Conservation (phyloP, 1,140 invertebrate genomes). For the Calycopis cecrops region DNA sequence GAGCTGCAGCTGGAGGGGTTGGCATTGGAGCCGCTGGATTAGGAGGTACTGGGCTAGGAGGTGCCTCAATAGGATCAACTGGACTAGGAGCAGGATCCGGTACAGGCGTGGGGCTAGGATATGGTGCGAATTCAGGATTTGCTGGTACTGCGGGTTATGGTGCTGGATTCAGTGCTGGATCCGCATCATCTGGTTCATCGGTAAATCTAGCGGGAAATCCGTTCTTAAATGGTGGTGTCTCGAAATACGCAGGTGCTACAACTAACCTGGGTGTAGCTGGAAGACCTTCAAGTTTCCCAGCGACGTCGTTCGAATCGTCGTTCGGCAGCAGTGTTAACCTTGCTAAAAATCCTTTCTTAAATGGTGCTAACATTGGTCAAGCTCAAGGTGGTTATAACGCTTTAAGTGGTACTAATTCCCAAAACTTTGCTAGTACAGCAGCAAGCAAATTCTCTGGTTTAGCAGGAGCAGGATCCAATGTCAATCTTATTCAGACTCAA, state of each 20-base stretch:
- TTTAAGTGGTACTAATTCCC: slow-evolving; percentile 16
- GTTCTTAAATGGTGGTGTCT: slow-evolving; percentile 60
- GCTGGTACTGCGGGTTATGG: slow-evolving; percentile 14
- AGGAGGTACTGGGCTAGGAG: background rate
- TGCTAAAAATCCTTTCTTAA: slow-evolving; percentile 41
- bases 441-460: slow-evolving; percentile 43
- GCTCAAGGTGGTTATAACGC: slow-evolving; percentile 14
- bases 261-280: slow-evolving; percentile 15
- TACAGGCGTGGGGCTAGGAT: background rate
- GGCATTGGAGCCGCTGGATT: background rate
- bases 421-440: slow-evolving; percentile 24
- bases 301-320: slow-evolving; percentile 45
- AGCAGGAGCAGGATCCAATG: slow-evolving; percentile 41
- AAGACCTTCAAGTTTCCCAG: slow-evolving; percentile 33
- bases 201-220: slow-evolving; percentile 53
- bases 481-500: slow-evolving; percentile 56
- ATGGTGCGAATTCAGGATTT: background rate
- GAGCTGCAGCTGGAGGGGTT: background rate
- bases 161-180: slow-evolving; percentile 23
- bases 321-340: slow-evolving; percentile 32
- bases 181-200: background rate
- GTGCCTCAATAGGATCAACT: background rate
- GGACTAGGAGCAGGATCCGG: background rate
- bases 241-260: slow-evolving; percentile 33
- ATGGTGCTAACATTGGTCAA: slow-evolving; percentile 16